These are phyloP conservation scores for Pseudococcus longispinus DNA, from an alignment of 2,888 invertebrate species.

Conservation along the genomic window DNA sequence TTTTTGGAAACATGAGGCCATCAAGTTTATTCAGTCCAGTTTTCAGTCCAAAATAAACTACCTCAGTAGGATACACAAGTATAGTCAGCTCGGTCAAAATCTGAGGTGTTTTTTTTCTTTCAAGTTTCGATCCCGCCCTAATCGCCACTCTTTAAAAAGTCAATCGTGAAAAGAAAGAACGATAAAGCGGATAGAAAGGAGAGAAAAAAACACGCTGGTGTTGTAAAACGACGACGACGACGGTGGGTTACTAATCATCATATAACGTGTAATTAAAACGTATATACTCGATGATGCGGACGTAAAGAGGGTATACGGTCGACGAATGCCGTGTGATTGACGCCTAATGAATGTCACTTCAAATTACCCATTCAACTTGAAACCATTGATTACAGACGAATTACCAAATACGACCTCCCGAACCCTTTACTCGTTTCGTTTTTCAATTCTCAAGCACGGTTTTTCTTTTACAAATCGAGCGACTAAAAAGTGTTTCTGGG, in stretches of 20 bases:
- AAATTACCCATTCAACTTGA: neutral
- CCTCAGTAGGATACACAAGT: too few relatives aligned
- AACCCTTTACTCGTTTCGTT: neutral
- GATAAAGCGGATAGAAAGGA: too few relatives aligned
- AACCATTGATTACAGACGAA: neutral
- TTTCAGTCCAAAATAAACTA: too few relatives aligned
- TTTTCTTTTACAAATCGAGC: neutral
- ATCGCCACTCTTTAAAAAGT: too few relatives aligned
- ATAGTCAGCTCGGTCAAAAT: too few relatives aligned
- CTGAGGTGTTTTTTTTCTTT: too few relatives aligned
- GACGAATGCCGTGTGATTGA: conserved; percentile 8
- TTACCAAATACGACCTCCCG: neutral
- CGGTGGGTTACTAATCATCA: neutral
- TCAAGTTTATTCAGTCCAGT: too few relatives aligned
- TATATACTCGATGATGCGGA: neutral
- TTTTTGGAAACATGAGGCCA: too few relatives aligned
- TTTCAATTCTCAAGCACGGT: neutral
- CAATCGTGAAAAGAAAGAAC: too few relatives aligned
- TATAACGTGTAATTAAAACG: conserved; percentile 21
- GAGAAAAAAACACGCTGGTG: neutral
- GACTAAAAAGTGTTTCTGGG: neutral
- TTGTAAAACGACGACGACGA: neutral
- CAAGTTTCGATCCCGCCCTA: too few relatives aligned
- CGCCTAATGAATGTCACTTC: conserved; percentile 25
- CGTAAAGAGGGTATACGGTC: neutral